Conservation (phyloP, 1,140 invertebrate genomes). For the Brachystomella parvula region DNA sequence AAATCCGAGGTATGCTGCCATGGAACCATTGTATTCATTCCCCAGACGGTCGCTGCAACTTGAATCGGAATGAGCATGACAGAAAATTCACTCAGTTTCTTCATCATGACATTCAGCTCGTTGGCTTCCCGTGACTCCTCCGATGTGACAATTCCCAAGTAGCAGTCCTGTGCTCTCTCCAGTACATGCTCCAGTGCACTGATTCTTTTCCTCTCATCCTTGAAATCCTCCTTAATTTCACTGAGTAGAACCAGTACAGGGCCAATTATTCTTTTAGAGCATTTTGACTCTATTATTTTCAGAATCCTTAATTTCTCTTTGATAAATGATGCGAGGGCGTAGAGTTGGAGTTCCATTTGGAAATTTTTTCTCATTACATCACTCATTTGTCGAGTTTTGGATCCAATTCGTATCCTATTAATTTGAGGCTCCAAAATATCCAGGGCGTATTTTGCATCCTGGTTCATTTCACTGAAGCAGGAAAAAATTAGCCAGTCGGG, state of each 20-base stretch:
- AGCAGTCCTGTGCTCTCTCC: slow-evolving; percentile 4
- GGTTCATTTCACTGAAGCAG: background rate
- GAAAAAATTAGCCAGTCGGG: slow-evolving; percentile 11
- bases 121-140: slow-evolving; percentile 2
- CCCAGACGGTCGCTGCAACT: too few relatives aligned
- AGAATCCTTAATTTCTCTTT: background rate
- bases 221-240: background rate
- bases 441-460: slow-evolving; percentile 1
- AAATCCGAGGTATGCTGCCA: too few relatives aligned
- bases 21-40: too few relatives aligned
- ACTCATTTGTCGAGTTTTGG: background rate
- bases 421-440: background rate
- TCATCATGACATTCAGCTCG: background rate
- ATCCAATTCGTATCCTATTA: background rate
- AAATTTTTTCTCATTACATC: background rate
- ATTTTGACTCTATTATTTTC: background rate
- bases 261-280: background rate
- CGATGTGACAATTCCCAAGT: background rate
- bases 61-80: slow-evolving; percentile 3
- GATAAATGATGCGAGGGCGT: background rate
- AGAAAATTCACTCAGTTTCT: background rate
- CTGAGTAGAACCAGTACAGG: background rate
- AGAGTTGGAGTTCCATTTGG: slow-evolving; percentile 6
- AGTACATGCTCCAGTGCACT: background rate
- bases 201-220: background rate